Evolutionary conservation across 2,113 vertebrate genomes (phyloP), one percentile per base, ranked within the genome.

Genomic region (Rhynchopsitta pachyrhyncha): DNA sequence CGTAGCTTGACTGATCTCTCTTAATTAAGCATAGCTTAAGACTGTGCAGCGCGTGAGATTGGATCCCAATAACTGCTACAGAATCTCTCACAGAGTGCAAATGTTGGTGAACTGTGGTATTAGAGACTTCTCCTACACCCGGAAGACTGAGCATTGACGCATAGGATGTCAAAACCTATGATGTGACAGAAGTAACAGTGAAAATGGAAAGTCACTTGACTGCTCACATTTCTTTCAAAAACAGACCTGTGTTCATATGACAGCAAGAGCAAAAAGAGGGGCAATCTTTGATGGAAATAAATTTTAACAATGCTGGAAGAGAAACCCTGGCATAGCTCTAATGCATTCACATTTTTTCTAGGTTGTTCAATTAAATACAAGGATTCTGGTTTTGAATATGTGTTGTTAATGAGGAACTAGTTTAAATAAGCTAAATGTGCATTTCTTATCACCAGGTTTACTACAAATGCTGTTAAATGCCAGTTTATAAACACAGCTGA

Each of bases 331-430:
- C 31, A 22, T 74, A 27, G 18, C 60, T 62, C 23, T 71, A 75
- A 60, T 13, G 33, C 0, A 0, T 78, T 88, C 27, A 52, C 1
- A 4, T 47, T 87, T 84, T 84, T n/a, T 7, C 5, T 77, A n/a
- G 19, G 33, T 47, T 77, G 11, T 55, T 35, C 44, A 62, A n/a
- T 88, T 42, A 85, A 87, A 47, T 50, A 13, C 17, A 73, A 59
- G 3, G 10, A 70, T 89, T 86, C 28, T 64, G 2, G 1, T 68
- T 82, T 80, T 69, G 3, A 47, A 41, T 60, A 17, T 6, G 10
- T 14, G 4, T 35, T 42, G 15, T 31, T 86, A 80, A 41, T 41
- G 46, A 77, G 2, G 13, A 24, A 46, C 23, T 46, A 29, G 9
- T 83, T 95, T 81, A 88, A 88, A 74, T 83, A 60, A 79, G 8